These are phyloP conservation scores for Ailurus styani DNA, from an alignment of 2,113 vertebrate species.

Conservation along the genomic window DNA sequence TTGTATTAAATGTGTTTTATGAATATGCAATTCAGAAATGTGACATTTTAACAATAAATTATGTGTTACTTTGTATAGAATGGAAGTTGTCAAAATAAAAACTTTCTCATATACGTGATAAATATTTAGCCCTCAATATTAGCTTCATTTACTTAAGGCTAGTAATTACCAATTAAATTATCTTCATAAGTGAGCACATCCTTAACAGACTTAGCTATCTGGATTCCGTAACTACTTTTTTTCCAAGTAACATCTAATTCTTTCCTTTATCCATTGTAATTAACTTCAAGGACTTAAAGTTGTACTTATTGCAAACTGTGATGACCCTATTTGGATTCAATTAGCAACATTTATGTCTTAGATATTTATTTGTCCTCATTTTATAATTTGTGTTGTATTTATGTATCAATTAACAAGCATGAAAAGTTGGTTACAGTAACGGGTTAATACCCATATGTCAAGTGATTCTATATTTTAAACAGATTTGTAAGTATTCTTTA, in stretches of 20 bases:
- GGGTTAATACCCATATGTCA: neutral
- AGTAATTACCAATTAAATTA: conserved; percentile 47
- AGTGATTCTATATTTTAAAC: neutral
- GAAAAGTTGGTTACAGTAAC: neutral
- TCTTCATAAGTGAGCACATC: conserved; percentile 43
- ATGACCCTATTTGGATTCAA: neutral
- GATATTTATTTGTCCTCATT: neutral
- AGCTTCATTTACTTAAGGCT: neutral
- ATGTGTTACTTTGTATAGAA: neutral
- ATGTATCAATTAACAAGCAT: neutral
- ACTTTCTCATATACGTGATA: neutral
- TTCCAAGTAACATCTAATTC: neutral
- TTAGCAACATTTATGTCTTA: neutral
- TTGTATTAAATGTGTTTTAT: conserved; percentile 30
- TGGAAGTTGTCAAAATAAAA: conserved; percentile 9
- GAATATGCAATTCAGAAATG: neutral
- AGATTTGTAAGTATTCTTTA: neutral
- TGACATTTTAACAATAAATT: conserved; percentile 17
- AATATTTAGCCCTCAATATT: neutral
- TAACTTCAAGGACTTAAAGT: neutral
- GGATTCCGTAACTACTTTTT: neutral
- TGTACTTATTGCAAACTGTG: neutral
- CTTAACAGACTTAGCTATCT: conserved; percentile 1
- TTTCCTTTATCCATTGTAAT: neutral
- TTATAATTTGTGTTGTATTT: neutral